Base-by-base conservation (phyloP, 2,888 invertebrate species). In the Stenchaetothrips biformis region DNA sequence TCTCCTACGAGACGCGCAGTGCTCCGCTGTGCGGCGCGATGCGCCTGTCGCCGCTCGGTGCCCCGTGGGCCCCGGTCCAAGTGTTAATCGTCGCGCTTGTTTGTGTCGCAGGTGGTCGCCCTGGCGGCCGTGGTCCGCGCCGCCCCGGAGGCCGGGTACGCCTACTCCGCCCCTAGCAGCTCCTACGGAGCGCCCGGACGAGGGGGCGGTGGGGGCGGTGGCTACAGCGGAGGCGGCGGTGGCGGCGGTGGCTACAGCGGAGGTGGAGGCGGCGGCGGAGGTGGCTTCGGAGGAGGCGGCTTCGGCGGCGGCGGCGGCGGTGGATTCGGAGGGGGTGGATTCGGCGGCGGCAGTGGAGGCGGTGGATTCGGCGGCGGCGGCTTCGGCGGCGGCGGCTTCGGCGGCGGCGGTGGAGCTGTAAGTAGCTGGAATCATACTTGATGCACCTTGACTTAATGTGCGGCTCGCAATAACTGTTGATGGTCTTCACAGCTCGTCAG, bases 81-180 rank as follows among this genome's bases (percentile, higher is more conserved):
- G n/a, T n/a, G n/a, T n/a, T n/a, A n/a, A n/a, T n/a, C n/a, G n/a
- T n/a, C n/a, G n/a, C n/a, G n/a, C n/a, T n/a, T n/a, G n/a, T n/a
- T 21, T 9, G n/a, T 67, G 67, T 82, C 82, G 48, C 83, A 86
- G 87, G 86, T 87, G 83, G 85, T 87, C 84, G 85, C 86, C 82
- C 83, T 87, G 82, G 87, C 85, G 85, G 84, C 85, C 49, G 84
- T 85, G 85, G 87, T 86, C 83, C 84, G 86, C 84, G 87, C 87
- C 81, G 84, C 86, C 83, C 87, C 87, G 49, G 87, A 87, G 83
- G 86, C 87, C 81, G 86, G 86, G 13, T 85, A 86, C 82, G 86
- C 85, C 7, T 86, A 86, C 83, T 82, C 84, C 18, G 84, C 80
- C 47, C 86, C 86, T 7, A 85, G 85, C 82, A 84, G 85, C 49